phyloP scores from a whole-genome alignment of 2,888 invertebrate genomes.

The Hirtodrosophila alboralis region DNA sequence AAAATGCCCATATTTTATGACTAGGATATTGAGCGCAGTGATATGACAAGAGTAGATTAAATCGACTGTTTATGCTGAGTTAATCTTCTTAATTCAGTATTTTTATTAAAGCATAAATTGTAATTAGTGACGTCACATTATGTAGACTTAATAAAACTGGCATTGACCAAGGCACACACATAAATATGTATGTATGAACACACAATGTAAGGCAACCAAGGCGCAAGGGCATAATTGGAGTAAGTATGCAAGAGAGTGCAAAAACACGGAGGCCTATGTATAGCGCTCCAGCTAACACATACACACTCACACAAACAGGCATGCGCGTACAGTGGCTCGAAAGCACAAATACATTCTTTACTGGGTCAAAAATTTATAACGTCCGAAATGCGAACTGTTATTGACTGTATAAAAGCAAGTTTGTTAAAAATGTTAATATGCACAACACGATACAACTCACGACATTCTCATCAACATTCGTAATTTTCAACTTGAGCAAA shows the following conservation, averaged over 20 bases:
- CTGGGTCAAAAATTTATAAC: slow-evolving; percentile 22
- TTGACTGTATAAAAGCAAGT: slow-evolving; percentile 6
- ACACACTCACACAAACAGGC: neutral
- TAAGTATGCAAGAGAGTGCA: neutral
- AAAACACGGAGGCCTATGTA: neutral
- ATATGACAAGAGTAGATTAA: too few species aligned
- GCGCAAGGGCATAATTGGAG: neutral
- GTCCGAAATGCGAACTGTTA: neutral
- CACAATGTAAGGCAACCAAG: too few species aligned
- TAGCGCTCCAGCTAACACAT: neutral
- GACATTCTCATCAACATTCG: neutral
- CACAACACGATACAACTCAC: neutral
- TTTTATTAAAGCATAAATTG: too few species aligned
- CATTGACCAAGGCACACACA: neutral
- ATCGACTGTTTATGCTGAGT: too few species aligned
- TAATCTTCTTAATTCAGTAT: too few species aligned
- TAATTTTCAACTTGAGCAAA: slow-evolving; percentile 4
- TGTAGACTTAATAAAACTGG: too few species aligned
- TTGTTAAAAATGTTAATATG: slow-evolving; percentile 13
- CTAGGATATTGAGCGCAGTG: too few species aligned
- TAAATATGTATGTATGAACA: neutral
- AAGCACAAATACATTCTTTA: slow-evolving; percentile 6
- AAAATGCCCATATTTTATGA: too few species aligned
- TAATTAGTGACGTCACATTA: too few species aligned
- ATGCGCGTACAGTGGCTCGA: slow-evolving; percentile 6